These are phyloP conservation scores for Psophia crepitans DNA, from an alignment of 2,113 vertebrate species.

Conservation along the genomic window DNA sequence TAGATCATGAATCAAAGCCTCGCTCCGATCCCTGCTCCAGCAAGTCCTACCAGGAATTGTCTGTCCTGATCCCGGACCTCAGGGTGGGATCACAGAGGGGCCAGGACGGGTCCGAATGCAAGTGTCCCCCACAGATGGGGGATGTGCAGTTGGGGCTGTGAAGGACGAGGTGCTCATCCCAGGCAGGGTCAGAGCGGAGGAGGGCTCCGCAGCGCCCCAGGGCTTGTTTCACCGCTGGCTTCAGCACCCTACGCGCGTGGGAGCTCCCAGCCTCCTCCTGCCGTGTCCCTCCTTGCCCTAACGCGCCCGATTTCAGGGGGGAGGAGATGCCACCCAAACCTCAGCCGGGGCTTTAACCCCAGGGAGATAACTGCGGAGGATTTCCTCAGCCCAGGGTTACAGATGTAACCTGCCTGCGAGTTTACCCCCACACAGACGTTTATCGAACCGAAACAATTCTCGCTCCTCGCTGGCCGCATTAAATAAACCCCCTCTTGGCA, in stretches of 20 bases:
- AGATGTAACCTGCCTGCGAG: rapidly evolving
- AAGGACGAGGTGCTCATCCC: neutral
- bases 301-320: rapidly evolving
- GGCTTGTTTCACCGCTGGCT: neutral
- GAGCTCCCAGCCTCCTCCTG: neutral
- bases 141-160: neutral
- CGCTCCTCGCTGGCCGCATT: neutral
- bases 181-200: neutral
- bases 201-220: neutral
- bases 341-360: neutral
- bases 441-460: neutral
- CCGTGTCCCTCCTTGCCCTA: neutral
- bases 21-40: neutral
- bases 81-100: neutral
- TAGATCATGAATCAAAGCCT: constrained; percentile 14
- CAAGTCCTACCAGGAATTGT: neutral
- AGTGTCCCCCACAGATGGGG: rapidly evolving
- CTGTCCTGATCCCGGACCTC: neutral
- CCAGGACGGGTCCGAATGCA: rapidly evolving
- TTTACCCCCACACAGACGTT: neutral
- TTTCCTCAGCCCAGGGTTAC: neutral
- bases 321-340: neutral
- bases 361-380: neutral
- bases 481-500: neutral
- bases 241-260: rapidly evolving